Conservation (phyloP, 1,140 invertebrate genomes). For the Halesus radiatus region DNA sequence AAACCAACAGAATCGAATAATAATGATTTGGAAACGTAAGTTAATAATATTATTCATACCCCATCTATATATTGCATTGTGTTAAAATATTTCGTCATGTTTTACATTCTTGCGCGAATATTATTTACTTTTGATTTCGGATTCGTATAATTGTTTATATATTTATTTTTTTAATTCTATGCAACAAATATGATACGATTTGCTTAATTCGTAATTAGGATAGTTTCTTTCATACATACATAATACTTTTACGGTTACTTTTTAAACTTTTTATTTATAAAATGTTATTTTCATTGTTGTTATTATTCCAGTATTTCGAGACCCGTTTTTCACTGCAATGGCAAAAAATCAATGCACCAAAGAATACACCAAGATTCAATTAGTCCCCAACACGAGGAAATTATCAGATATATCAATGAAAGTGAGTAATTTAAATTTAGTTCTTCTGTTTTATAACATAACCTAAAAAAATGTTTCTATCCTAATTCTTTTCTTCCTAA, state of each 20-base stretch:
- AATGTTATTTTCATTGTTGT: neutral
- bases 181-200: too few species aligned
- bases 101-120: too few species aligned
- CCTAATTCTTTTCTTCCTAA: too few species aligned
- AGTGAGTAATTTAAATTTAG: constrained; percentile 68
- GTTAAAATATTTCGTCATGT: neutral
- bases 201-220: too few species aligned
- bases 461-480: too few species aligned
- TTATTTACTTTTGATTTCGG: neutral
- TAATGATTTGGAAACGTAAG: constrained; percentile 72
- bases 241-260: too few species aligned
- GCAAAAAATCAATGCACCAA: constrained; percentile 75
- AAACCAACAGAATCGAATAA: constrained; percentile 74
- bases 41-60: constrained; percentile 28
- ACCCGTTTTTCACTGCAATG: constrained; percentile 80
- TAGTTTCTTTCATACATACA: too few species aligned
- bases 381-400: constrained; percentile 80
- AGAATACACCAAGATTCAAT: constrained; percentile 77
- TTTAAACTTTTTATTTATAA: neutral
- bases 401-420: constrained; percentile 82
- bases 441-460: neutral
- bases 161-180: constrained; percentile 11
- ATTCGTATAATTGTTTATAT: neutral
- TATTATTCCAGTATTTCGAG: constrained; percentile 74
- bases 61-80: neutral